Conservation (phyloP, 92 coral and sea anemone species). For the Parazoanthus swiftii region DNA sequence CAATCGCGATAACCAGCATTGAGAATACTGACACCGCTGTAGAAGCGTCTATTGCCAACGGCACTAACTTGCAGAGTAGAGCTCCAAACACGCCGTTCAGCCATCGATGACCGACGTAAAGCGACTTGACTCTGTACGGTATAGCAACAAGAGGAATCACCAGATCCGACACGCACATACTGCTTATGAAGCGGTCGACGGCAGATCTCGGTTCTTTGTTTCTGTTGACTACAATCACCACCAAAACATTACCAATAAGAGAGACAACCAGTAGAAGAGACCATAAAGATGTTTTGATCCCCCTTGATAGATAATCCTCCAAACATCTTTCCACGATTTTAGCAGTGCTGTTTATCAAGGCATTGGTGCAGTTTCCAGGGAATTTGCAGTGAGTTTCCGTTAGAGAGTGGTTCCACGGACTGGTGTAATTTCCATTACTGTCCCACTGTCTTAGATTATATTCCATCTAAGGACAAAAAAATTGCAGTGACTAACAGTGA, state of each 20-base stretch:
- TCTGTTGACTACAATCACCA: not conserved
- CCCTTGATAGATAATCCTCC: not conserved
- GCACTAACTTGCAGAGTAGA: slow-evolving; percentile 22
- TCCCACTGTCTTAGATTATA: not conserved
- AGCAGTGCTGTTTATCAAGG: not conserved
- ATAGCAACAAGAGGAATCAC: slow-evolving; percentile 15
- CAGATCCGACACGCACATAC: slow-evolving; percentile 12
- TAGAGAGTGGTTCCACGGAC: slow-evolving; percentile 14
- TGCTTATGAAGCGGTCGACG: not conserved
- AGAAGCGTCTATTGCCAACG: slow-evolving; percentile 13
- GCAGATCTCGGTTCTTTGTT: not conserved
- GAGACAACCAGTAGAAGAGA: not conserved
- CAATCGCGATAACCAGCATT: slow-evolving; percentile 7
- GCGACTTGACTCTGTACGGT: not conserved
- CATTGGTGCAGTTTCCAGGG: slow-evolving; percentile 4
- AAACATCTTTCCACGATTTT: not conserved
- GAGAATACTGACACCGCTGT: slow-evolving; percentile 22
- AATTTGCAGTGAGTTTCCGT: not conserved
- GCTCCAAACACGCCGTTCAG: slow-evolving; percentile 16
- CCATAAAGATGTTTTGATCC: not conserved
- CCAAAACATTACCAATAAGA: slow-evolving; percentile 15
- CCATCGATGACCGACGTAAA: not conserved
- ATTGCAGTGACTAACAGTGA: too few relatives aligned
- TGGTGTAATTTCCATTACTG: not conserved
- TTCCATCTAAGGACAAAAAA: slow-evolving; percentile 14